phyloP scores from a whole-genome alignment of 2,888 invertebrate species.

The Dryobota labecula region DNA sequence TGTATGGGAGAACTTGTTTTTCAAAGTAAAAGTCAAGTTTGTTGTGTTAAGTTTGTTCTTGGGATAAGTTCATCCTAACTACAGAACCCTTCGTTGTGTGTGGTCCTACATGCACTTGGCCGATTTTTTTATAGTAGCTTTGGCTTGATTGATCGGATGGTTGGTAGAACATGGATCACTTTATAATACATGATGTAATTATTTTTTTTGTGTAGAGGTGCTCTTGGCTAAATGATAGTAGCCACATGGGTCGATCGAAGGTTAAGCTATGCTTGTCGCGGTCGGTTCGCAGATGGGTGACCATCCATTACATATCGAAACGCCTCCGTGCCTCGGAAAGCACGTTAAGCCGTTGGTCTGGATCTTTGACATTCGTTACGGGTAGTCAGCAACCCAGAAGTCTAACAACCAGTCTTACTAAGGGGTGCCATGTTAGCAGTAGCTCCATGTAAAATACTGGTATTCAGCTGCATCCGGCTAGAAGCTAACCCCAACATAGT shows the following conservation, averaged over 20 bases:
- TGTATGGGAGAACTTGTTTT: no score
- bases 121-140: constrained; percentile 15
- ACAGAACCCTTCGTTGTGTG: no score
- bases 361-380: neutral
- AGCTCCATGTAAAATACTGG: no score
- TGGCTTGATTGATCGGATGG: neutral
- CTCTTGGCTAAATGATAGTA: no score
- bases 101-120: neutral
- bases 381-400: neutral
- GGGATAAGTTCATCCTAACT: no score
- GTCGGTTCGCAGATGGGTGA: neutral
- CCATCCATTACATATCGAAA: neutral
- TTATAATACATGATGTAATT: neutral
- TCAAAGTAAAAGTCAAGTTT: no score
- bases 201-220: neutral
- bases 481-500: no score
- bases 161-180: neutral
- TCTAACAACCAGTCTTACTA: neutral
- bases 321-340: neutral
- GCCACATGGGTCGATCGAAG: neutral
- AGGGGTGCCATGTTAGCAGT: no score
- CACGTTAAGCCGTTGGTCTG: neutral
- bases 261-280: neutral
- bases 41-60: neutral
- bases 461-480: no score